A percentile compares a stretch with the other conserved stretches of the same genome.
Evolutionary conservation across 2,797 vertebrate genomes (phyloP).

Genomic region (Erithacus rubecula): DNA sequence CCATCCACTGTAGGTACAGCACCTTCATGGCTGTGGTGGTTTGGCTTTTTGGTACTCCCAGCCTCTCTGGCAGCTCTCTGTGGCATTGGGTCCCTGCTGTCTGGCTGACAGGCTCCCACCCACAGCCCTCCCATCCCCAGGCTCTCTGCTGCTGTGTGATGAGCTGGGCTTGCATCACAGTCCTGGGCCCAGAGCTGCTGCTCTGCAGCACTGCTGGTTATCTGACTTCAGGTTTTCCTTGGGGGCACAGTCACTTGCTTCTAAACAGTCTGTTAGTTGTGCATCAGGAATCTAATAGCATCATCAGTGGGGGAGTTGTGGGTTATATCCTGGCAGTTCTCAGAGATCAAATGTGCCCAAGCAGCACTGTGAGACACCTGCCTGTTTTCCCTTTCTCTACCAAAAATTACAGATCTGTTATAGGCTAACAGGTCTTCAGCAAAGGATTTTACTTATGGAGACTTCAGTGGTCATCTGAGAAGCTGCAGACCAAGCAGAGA

Average conservation of each 20-base stretch:
- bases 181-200: background rate
- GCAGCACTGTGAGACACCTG: accelerated
- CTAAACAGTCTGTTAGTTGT: background rate
- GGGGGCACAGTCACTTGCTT: background rate
- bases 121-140: background rate
- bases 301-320: background rate
- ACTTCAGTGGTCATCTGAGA: background rate
- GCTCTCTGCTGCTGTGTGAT: background rate
- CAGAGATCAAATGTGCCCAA: background rate
- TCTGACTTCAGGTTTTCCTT: background rate
- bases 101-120: accelerated
- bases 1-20: background rate
- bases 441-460: background rate
- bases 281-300: background rate
- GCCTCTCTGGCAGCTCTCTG: background rate
- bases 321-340: background rate
- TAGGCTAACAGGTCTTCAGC: background rate
- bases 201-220: background rate
- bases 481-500: background rate
- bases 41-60: background rate
- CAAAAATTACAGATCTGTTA: background rate
- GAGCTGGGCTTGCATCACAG: accelerated
- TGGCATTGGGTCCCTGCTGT: accelerated
- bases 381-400: background rate
- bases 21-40: background rate